Base-by-base conservation (phyloP, 2,888 invertebrate genomes). In the Agonopterix alstromeriana region DNA sequence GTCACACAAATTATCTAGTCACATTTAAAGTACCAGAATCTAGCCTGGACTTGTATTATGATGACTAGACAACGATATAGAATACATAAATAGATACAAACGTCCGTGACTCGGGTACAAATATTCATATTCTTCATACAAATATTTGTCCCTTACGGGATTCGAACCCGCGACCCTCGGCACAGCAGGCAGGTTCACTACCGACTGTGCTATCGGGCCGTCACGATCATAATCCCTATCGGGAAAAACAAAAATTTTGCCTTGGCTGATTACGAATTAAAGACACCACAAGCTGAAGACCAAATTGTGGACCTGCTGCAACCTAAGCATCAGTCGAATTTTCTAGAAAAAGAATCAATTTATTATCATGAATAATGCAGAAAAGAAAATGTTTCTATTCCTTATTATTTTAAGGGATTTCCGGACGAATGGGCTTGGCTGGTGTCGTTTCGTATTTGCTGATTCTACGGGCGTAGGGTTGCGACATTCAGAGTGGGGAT, bases 311-410 rank as follows among this genome's bases (percentile, higher is more conserved):
- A 38, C 9, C 38, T n/a, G n/a, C 4, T 10, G 17, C 9, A 38
- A 38, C 3, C 38, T 1, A 38, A 38, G n/a, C 38, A 1, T 8
- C 7, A 36, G 9, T n/a, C 3, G 36, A n/a, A 9, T 4, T 38
- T n/a, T 9, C 36, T 5, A 42, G 12, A 45, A 51, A 38, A 55
- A 60, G 63, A 65, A 56, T 59, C 73, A 76, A 77, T 77, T 77
- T 76, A 75, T 76, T 65, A 67, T 60, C 63, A 74, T 78, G 77
- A 77, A 78, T 78, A 77, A 77, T 77, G 68, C 65, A 77, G 61
- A 58, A 66, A 67, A 60, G 55, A 53, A 58, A 55, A 58, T 63
- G 61, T 60, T 59, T 56, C 62, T 60, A 57, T 59, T 65, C 60
- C 58, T 64, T 67, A 64, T 65, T 66, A 67, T 68, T 68, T 68